Evolutionary conservation across 2,888 invertebrate genomes (phyloP).

Genomic region (Athalia circularis): DNA sequence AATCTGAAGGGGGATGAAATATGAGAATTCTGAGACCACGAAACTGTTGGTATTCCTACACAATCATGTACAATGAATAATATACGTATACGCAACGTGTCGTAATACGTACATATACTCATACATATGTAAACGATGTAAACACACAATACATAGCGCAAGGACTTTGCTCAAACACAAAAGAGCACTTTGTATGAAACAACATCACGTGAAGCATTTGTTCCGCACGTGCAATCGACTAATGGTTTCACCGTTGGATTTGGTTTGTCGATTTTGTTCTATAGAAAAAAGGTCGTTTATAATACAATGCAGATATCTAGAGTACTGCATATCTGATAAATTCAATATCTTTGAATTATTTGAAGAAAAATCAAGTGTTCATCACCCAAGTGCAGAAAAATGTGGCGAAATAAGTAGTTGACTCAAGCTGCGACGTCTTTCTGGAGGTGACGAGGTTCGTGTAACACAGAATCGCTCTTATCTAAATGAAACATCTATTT

Average conservation of each 20-base stretch:
- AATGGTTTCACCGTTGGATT: neutral
- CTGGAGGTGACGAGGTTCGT: conserved; percentile 25
- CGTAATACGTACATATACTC: neutral
- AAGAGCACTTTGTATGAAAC: neutral
- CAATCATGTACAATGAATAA: neutral
- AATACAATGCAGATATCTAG: too few species aligned
- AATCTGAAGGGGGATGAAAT: neutral
- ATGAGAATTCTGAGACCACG: neutral
- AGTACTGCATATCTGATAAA: too few species aligned
- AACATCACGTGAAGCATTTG: neutral
- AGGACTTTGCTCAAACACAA: neutral
- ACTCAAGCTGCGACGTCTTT: too few species aligned
- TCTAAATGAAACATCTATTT: conserved; percentile 54
- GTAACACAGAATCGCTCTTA: conserved; percentile 43
- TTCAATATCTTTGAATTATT: too few species aligned
- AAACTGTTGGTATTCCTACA: neutral
- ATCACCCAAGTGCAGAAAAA: neutral
- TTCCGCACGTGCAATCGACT: neutral
- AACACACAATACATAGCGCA: neutral
- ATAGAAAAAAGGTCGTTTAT: too few species aligned
- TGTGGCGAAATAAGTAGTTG: neutral
- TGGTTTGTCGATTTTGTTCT: neutral
- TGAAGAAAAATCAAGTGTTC: too few species aligned
- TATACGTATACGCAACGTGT: neutral
- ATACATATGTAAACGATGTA: neutral